These are phyloP conservation scores for Eulemur rubriventer DNA, from an alignment of 2,797 vertebrate genomes.

Conservation along the genomic window DNA sequence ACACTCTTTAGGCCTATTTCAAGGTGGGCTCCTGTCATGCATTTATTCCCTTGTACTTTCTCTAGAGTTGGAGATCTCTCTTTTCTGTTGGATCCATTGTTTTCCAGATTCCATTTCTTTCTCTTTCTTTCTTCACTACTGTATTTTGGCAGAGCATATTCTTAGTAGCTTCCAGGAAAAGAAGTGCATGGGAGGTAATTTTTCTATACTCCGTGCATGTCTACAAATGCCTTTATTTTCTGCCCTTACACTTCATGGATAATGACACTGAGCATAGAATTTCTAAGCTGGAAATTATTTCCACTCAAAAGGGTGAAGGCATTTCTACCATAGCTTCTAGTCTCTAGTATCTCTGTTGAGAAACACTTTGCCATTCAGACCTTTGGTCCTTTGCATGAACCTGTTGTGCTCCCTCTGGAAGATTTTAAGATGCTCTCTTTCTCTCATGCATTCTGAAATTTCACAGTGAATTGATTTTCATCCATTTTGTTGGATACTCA, in stretches of 20 bases:
- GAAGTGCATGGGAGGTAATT: neutral
- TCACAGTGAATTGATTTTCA: neutral
- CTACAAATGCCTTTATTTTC: neutral
- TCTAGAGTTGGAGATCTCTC: neutral
- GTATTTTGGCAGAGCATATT: neutral
- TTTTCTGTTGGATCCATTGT: neutral
- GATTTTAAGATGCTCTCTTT: neutral
- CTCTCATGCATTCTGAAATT: neutral
- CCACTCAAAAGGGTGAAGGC: neutral
- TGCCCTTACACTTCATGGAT: neutral
- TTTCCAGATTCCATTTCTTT: neutral
- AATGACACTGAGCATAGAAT: neutral
- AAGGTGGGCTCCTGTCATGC: neutral
- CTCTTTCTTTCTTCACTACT: neutral
- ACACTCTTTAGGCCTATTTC: neutral
- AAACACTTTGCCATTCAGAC: neutral
- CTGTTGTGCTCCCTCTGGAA: neutral
- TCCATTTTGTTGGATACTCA: neutral
- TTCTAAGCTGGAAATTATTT: neutral
- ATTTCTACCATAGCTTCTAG: neutral
- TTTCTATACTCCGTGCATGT: neutral
- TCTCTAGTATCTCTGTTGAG: neutral
- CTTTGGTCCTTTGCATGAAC: neutral
- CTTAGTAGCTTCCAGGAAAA: neutral
- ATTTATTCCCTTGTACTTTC: neutral